Conservation (phyloP, 2,797 vertebrate genomes). For the Onychomys arenicola region DNA sequence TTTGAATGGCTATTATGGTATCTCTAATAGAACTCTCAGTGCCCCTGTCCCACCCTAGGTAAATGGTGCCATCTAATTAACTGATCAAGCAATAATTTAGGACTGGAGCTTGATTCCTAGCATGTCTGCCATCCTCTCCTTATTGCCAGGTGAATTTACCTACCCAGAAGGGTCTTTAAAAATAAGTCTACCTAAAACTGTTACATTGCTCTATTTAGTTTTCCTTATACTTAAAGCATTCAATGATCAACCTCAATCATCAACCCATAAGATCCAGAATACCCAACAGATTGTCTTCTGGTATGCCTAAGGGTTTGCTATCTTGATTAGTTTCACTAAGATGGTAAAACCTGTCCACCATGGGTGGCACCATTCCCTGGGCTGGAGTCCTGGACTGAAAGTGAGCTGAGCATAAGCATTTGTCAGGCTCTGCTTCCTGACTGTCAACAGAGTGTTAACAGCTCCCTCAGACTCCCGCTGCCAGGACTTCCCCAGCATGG, state of each 20-base stretch:
- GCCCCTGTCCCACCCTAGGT: background rate
- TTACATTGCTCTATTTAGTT: background rate
- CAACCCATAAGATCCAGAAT: background rate
- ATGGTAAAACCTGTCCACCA: background rate
- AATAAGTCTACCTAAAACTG: background rate
- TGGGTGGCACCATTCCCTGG: background rate
- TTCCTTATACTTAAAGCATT: background rate
- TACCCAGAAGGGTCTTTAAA: background rate
- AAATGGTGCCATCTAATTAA: background rate
- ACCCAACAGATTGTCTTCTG: background rate
- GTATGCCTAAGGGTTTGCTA: background rate
- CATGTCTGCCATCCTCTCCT: background rate
- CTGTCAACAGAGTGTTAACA: too few relatives aligned
- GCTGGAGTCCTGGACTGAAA: background rate
- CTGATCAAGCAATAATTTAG: background rate
- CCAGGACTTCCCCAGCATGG: background rate
- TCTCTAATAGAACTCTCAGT: background rate
- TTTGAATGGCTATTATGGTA: background rate
- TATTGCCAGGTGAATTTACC: background rate
- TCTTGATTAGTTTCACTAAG: background rate
- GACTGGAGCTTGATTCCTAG: background rate
- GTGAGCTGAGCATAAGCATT: background rate
- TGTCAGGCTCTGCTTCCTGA: background rate
- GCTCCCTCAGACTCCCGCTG: background rate
- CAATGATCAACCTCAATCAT: background rate